These are phyloP conservation scores for Pangasius djambal DNA, from an alignment of 2,797 vertebrate genomes.

Conservation along the genomic window DNA sequence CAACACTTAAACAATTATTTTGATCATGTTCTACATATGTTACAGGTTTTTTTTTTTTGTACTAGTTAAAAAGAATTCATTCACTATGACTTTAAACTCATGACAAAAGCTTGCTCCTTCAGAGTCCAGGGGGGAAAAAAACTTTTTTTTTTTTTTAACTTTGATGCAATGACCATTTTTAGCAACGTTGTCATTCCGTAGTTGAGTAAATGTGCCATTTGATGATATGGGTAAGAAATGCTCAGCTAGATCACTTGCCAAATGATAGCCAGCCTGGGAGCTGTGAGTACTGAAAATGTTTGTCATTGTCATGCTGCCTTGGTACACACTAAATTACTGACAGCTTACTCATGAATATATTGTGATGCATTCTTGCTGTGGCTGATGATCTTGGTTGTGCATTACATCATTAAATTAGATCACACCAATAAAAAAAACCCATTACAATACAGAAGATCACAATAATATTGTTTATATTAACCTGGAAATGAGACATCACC, in stretches of 20 bases:
- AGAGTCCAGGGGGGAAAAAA: background rate
- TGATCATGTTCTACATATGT: background rate
- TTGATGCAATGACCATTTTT: background rate
- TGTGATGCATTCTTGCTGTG: background rate
- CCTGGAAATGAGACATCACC: background rate
- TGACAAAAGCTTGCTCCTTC: background rate
- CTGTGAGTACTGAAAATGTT: conserved; percentile 3
- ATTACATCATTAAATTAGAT: conserved; percentile 25
- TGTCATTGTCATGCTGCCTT: conserved; percentile 20
- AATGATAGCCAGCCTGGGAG: conserved; percentile 17
- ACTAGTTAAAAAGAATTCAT: background rate
- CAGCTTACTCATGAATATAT: conserved; percentile 8
- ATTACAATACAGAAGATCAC: background rate
- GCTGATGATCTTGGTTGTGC: background rate
- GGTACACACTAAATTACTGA: conserved; percentile 19
- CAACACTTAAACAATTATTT: background rate
- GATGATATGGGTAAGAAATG: background rate
- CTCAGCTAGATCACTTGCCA: background rate
- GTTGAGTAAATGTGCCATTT: background rate
- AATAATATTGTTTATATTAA: conserved; percentile 2
- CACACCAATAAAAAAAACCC: background rate
- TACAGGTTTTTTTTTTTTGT: background rate
- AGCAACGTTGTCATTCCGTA: background rate
- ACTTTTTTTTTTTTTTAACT: background rate
- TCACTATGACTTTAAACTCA: background rate